Base-by-base conservation (phyloP, 2,113 vertebrate species). In the Cyanoderma ruficeps region DNA sequence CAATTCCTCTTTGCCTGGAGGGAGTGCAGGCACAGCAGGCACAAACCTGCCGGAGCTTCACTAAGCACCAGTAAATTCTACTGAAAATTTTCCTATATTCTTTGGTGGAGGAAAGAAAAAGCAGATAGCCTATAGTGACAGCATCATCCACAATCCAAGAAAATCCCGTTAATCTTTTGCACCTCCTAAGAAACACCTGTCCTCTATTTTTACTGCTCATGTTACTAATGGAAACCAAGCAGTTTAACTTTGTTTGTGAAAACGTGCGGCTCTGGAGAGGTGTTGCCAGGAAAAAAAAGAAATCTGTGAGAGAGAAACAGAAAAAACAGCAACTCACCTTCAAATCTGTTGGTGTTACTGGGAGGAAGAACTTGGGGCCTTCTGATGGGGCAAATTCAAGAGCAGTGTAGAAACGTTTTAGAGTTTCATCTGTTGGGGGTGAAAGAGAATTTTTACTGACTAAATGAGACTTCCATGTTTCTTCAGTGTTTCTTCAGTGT, bases 101-200 rank as follows among this genome's bases (percentile, higher is more conserved):
- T 89, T 88, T 74, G 64, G 60, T 78, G 68, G 27, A 57, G 30
- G 3, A 28, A 72, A 71, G 75, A 53, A 64, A 55, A 77, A 47
- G 17, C 64, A 91, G 86, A 81, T 91, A 94, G 25, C 83, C 86
- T 82, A 81, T 68, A 89, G 87, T 93, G 85, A 89, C 72, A 93
- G 72, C 53, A 0, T 92, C 94, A 93, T 92, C 90, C 72, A 82
- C 86, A 95, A 89, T 87, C 76, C 90, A 59, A 94, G 94, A 95
- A 96, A 95, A 96, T 97, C 85, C 85, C 55, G 76, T 83, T 97
- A 96, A 93, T 95, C 92, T 94, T 97, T 97, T 93, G 96, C 94
- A 96, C 93, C 90, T 96, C 90, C 88, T 82, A 89, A 93, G 85
- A 92, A 95, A 93, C 96, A 97, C 93, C 96, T 95, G 96, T 95